Percentiles rank a stretch among this genome's conserved stretches.
phyloP scores from a whole-genome alignment of 2,888 invertebrate species.

The Leptopilina myrica region DNA sequence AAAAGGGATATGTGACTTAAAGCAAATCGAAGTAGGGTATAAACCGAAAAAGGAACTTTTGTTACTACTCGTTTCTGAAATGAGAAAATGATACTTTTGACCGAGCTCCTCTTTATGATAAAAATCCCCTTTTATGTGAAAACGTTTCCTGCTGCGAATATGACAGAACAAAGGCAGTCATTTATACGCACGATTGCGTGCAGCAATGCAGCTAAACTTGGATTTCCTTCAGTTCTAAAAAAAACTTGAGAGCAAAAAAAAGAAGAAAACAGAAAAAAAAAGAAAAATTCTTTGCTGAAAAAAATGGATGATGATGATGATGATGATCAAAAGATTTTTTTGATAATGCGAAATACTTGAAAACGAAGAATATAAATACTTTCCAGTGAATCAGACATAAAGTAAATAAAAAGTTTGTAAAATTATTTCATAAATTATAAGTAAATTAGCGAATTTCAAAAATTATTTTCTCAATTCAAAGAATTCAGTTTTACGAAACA shows the following conservation, averaged over 20 bases:
- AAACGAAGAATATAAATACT: no score
- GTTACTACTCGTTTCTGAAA: conserved; percentile 36
- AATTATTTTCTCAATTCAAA: no score
- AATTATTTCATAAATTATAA: no score
- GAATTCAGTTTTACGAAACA: no score
- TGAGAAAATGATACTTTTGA: conserved; percentile 33
- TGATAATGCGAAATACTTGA: no score
- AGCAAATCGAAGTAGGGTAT: conserved; percentile 22
- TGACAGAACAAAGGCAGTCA: conserved; percentile 32
- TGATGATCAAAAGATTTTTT: no score
- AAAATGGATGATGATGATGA: no score
- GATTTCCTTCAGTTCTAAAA: conserved; percentile 29
- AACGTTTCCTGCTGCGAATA: conserved; percentile 34
- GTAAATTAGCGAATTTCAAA: no score
- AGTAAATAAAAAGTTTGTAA: no score
- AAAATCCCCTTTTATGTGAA: conserved; percentile 34
- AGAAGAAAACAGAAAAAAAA: not conserved
- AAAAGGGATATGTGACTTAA: conserved; percentile 5
- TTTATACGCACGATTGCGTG: conserved; percentile 37
- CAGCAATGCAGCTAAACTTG: conserved; percentile 27
- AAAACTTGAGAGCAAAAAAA: not conserved
- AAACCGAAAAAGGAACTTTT: conserved; percentile 36
- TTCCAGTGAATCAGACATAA: no score
- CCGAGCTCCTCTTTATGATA: conserved; percentile 28
- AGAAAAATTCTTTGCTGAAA: no score